phyloP scores from a whole-genome alignment of 35 echinoderm and acorn worm genomes.

The Apostichopus japonicus region DNA sequence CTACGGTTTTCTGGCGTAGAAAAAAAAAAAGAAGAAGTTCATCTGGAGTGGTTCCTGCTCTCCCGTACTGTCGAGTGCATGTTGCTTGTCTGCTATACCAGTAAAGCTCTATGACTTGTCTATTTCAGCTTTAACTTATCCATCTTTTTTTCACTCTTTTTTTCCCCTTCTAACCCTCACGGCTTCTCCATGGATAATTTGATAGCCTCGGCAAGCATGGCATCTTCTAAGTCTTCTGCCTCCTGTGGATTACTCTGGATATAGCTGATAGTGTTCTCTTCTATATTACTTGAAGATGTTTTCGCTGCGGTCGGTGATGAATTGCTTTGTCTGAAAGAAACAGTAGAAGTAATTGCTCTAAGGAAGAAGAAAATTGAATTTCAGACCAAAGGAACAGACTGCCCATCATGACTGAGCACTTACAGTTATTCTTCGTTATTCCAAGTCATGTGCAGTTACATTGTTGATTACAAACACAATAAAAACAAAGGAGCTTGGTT shows the following conservation, averaged over 20 bases:
- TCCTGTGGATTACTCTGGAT: background rate
- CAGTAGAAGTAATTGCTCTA: too few species aligned
- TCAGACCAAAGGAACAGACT: too few species aligned
- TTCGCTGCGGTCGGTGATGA: too few species aligned
- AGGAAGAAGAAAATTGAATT: too few species aligned
- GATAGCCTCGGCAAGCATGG: slow-evolving; percentile 84
- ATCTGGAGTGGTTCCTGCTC: too few species aligned
- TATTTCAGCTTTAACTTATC: too few species aligned
- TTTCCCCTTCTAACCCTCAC: background rate
- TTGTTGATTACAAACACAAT: background rate
- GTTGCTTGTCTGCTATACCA: too few species aligned
- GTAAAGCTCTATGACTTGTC: too few species aligned
- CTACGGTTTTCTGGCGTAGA: too few species aligned
- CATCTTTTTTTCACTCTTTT: too few species aligned
- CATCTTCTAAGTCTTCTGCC: slow-evolving; percentile 74
- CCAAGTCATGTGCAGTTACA: slow-evolving; percentile 20
- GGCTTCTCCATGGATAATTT: slow-evolving; percentile 79
- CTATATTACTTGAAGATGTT: background rate
- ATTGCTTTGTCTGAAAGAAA: background rate
- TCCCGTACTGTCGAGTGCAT: too few species aligned
- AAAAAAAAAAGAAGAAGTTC: too few species aligned
- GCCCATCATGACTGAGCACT: background rate
- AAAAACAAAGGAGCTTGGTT: background rate
- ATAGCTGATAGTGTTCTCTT: background rate
- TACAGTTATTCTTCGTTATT: background rate